Percentiles rank a stretch among this genome's conserved stretches.
Evolutionary conservation across 2,113 vertebrate genomes (phyloP).

Genomic region (Boleophthalmus pectinirostris): DNA sequence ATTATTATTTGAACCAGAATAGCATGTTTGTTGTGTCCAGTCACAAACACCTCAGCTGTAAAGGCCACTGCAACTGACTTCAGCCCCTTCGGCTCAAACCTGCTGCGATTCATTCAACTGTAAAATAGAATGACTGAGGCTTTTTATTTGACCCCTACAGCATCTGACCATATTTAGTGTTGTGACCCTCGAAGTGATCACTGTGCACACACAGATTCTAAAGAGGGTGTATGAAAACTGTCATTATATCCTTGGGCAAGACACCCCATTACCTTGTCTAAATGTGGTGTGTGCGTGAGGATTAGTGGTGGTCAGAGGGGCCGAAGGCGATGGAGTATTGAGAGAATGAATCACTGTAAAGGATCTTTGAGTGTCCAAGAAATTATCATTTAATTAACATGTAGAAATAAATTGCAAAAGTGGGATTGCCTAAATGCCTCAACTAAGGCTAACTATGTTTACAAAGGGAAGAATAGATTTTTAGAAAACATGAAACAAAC

Average conservation of each 20-base stretch:
- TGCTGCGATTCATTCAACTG: slow-evolving; percentile 21
- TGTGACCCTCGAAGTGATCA: slow-evolving; percentile 14
- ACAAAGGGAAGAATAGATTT: background rate
- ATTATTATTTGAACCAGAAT: background rate
- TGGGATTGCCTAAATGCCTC: background rate
- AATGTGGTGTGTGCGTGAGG: too few species aligned
- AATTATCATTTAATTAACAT: background rate
- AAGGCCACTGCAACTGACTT: slow-evolving; percentile 20
- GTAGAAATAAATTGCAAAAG: background rate
- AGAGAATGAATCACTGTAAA: too few species aligned
- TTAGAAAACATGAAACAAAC: background rate
- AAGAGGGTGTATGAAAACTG: background rate
- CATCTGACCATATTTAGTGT: slow-evolving; percentile 19
- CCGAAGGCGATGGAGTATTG: too few species aligned
- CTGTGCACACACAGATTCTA: slow-evolving; percentile 10
- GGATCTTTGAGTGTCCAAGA: too few species aligned
- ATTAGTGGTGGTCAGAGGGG: too few species aligned
- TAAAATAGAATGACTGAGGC: slow-evolving; percentile 22
- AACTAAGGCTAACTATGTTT: background rate
- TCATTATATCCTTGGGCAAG: too few species aligned
- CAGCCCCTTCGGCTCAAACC: slow-evolving; percentile 13
- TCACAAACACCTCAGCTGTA: slow-evolving; percentile 20
- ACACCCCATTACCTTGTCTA: too few species aligned
- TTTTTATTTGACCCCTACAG: slow-evolving; percentile 40
- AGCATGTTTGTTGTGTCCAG: background rate